These are phyloP conservation scores for Podilymbus podiceps DNA, from an alignment of 2,113 vertebrate genomes.

Conservation along the genomic window DNA sequence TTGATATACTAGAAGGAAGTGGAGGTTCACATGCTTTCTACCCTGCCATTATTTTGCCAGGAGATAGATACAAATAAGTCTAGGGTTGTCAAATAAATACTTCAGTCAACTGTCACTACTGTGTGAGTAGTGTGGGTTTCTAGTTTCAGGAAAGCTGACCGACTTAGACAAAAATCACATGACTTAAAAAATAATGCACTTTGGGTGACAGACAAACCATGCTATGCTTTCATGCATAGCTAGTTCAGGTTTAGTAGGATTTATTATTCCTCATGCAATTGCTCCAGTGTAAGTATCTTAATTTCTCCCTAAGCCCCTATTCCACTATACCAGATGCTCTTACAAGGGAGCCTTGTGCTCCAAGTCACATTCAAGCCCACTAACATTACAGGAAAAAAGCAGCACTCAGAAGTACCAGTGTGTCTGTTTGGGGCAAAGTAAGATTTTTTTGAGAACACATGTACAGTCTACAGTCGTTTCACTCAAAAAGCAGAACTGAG, in stretches of 20 bases:
- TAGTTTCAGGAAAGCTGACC: not conserved
- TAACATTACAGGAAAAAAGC: not conserved
- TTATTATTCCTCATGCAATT: conserved; percentile 2
- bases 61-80: not conserved
- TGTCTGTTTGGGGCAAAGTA: not conserved
- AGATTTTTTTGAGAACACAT: not conserved
- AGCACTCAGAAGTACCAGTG: not conserved
- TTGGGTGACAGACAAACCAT: not conserved
- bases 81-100: not conserved
- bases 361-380: not conserved
- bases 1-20: not conserved
- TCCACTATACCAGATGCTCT: not conserved
- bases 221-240: not conserved
- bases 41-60: not conserved
- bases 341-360: conserved; percentile 9
- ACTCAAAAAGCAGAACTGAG: not conserved
- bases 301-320: not conserved
- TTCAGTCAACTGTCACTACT: not conserved
- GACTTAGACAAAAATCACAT: not conserved
- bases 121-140: not conserved
- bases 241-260: not conserved
- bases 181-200: not conserved
- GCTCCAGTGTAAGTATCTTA: not conserved
- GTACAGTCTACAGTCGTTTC: not conserved
- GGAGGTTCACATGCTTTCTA: not conserved